Evolutionary conservation across 2,888 invertebrate species (phyloP), one percentile per base, ranked within the genome.

Genomic region (Mythimna vitellina): DNA sequence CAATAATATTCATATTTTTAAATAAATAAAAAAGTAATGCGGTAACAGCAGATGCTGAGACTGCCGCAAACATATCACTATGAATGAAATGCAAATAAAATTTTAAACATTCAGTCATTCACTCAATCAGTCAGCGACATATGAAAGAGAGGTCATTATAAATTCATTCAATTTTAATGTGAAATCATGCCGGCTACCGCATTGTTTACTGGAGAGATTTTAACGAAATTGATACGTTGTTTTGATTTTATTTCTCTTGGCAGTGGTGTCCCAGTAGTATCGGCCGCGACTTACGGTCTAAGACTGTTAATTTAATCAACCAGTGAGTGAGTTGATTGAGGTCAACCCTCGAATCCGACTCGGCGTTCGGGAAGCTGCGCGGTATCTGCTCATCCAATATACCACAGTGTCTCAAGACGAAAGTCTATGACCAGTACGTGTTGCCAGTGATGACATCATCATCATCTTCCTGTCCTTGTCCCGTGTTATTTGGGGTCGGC

Each of bases 81-180:
- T 57, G 25, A 76, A 65, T 71, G 65, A 71, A 77, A 60, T 63
- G 61, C 73, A 67, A 78, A 80, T 75, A 60, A 73, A 67, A 76
- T 57, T 54, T 64, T 53, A 17, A 65, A 51, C 56, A 79, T 64
- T 80, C 67, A 75, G 25, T 79, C 56, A 68, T 64, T 80, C 65
- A 75, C 49, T 79, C 80, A 73, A 64, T 80, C 76, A 66, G 60
- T 66, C 69, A 32, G 51, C n/a, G 56, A 22, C 10, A 49, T n/a
- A 65, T 69, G 65, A 66, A 61, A 57, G 70, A 63, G 70, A 46
- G 17, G 22, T 32, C 60, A 74, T 80, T 63, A 80, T 57, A 54
- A 57, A 70, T 80, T 77, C 73, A 80, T 70, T 74, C 20, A 66
- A 63, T 65, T 77, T 81, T 81, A 71, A 77, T 81, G 62, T 51